phyloP scores from a whole-genome alignment of 1,140 invertebrate genomes.

The Heliconius nattereri region DNA sequence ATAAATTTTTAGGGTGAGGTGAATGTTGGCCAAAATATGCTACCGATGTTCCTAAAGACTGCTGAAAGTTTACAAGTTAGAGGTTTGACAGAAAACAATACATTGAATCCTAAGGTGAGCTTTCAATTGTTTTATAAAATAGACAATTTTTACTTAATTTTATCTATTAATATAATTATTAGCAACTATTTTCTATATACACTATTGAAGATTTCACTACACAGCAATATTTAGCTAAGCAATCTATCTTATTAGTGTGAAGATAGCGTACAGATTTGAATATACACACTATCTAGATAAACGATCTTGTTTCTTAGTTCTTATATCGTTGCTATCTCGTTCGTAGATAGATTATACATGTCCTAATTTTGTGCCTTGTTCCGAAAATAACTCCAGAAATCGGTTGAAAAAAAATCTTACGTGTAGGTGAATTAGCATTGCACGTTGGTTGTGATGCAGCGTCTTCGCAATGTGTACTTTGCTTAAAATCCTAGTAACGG shows the following conservation, averaged over 20 bases:
- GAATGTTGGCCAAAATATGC: slow-evolving; percentile 92
- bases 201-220: background rate
- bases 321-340: slow-evolving; percentile 40
- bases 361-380: slow-evolving; percentile 45
- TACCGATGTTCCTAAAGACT: slow-evolving; percentile 94
- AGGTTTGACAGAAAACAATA: slow-evolving; percentile 92
- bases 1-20: slow-evolving; percentile 86
- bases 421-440: slow-evolving; percentile 33
- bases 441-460: slow-evolving; percentile 28
- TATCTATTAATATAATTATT: background rate
- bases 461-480: slow-evolving; percentile 14
- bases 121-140: background rate
- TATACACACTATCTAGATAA: slow-evolving; percentile 34
- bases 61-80: slow-evolving; percentile 94
- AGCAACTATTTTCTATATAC: background rate
- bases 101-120: slow-evolving; percentile 83
- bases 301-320: slow-evolving; percentile 39
- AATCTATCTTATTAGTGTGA: slow-evolving; percentile 18
- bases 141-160: background rate
- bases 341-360: slow-evolving; percentile 44
- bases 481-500: slow-evolving; percentile 19
- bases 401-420: slow-evolving; percentile 40
- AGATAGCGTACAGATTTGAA: slow-evolving; percentile 7
- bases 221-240: background rate
- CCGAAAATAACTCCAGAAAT: slow-evolving; percentile 43